Conservation (phyloP, 2,797 vertebrate genomes). For the Syngnathus rostellatus region DNA sequence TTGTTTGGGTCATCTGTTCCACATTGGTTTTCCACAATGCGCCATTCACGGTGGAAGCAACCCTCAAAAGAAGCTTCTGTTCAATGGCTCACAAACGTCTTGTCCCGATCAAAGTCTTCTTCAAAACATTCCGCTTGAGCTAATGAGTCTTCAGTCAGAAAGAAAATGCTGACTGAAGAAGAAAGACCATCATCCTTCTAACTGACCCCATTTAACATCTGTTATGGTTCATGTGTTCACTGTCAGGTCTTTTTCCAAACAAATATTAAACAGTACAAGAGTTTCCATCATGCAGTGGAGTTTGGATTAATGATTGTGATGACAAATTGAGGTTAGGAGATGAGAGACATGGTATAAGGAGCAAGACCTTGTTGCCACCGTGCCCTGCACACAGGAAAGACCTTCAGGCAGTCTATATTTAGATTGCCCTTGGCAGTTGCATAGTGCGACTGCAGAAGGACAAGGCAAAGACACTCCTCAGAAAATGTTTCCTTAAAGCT, state of each 20-base stretch:
- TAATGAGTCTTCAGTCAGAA: not conserved
- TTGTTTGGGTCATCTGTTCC: slow-evolving; percentile 30
- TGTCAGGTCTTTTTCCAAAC: not conserved
- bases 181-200: not conserved
- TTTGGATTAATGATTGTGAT: not conserved
- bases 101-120: slow-evolving; percentile 7
- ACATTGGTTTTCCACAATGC: slow-evolving; percentile 24
- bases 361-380: not conserved
- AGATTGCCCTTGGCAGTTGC: slow-evolving; percentile 51
- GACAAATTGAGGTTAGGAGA: slow-evolving; percentile 1
- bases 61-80: slow-evolving; percentile 17
- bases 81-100: slow-evolving; percentile 40
- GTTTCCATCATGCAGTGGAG: not conserved
- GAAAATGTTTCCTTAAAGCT: not conserved
- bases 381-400: slow-evolving; percentile 29
- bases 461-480: slow-evolving; percentile 13
- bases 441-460: slow-evolving; percentile 40
- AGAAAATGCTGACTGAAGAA: not conserved
- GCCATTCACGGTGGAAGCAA: slow-evolving; percentile 29
- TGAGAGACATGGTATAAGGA: not conserved
- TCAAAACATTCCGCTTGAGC: not conserved
- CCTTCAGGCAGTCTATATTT: slow-evolving; percentile 58
- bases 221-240: not conserved
- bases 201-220: not conserved
- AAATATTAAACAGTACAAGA: not conserved